phyloP scores from a whole-genome alignment of 2,888 invertebrate genomes.

The Argyresthia goedartella region DNA sequence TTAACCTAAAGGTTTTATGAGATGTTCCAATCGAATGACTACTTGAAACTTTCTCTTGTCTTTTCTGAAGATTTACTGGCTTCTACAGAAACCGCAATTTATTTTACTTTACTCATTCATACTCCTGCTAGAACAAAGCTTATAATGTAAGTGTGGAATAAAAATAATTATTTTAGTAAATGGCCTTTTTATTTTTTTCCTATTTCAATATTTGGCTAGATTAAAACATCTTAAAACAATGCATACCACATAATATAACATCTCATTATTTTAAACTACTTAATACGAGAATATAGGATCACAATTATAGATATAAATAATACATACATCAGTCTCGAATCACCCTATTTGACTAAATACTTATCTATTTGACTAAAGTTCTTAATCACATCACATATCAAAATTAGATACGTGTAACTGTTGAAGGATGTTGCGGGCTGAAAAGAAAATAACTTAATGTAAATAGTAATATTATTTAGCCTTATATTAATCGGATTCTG shows the following conservation, averaged over 20 bases:
- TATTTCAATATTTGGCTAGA: not conserved
- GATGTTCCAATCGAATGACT: too few relatives aligned
- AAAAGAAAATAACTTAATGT: constrained; percentile 28
- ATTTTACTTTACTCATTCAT: not conserved
- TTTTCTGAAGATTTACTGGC: too few relatives aligned
- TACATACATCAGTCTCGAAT: too few relatives aligned
- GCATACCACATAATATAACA: too few relatives aligned
- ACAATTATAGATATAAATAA: too few relatives aligned
- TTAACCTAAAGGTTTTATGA: not conserved
- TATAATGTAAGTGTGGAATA: not conserved
- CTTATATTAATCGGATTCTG: not conserved
- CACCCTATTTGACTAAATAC: too few relatives aligned
- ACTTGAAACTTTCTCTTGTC: too few relatives aligned
- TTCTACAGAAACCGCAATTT: not conserved
- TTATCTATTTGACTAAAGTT: too few relatives aligned
- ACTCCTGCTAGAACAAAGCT: not conserved
- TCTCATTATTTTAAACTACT: too few relatives aligned
- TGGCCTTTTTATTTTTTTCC: not conserved
- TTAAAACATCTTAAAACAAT: too few relatives aligned
- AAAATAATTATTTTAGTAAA: not conserved
- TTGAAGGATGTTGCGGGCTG: constrained; percentile 86
- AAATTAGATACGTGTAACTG: constrained; percentile 86
- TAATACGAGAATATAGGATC: too few relatives aligned
- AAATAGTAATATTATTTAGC: not conserved
- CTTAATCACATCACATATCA: constrained; percentile 62